Evolutionary conservation across 2,797 vertebrate genomes (phyloP).

Genomic region (Mallotus villosus): DNA sequence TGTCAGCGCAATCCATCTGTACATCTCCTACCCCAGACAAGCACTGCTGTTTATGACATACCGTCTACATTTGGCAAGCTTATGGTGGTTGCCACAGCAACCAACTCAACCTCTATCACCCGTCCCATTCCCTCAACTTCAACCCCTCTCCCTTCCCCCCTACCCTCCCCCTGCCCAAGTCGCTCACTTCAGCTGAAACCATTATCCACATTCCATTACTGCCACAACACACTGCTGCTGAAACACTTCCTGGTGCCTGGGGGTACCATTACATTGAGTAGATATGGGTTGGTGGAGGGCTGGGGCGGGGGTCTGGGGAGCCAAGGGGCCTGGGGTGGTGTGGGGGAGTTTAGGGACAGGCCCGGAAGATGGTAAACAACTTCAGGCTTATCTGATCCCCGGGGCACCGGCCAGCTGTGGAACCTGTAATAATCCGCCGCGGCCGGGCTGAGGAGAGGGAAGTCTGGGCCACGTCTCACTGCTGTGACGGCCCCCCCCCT

Average conservation of each 20-base stretch:
- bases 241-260: constrained; percentile 9
- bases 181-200: constrained; percentile 3
- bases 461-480: no score
- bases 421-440: neutral
- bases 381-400: neutral
- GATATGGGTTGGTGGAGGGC: neutral
- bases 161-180: neutral
- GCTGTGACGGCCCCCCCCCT: no score
- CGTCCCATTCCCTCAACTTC: no score
- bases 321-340: no score
- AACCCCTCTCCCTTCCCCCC: neutral
- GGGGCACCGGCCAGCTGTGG: neutral
- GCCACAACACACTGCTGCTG: constrained; percentile 3
- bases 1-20: constrained; percentile 12
- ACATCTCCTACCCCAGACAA: neutral
- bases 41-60: neutral
- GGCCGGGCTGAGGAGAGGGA: neutral
- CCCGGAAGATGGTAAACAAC: constrained; percentile 11
- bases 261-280: constrained; percentile 17
- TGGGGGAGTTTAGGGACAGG: neutral
- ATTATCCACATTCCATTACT: constrained; percentile 28
- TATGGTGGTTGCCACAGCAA: constrained; percentile 24
- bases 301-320: neutral
- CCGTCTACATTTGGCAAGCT: constrained; percentile 10
- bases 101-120: neutral